Percentiles rank a stretch among this genome's conserved stretches.
Evolutionary conservation across 2,113 vertebrate species (phyloP).

Genomic region (Noctilio leporinus): DNA sequence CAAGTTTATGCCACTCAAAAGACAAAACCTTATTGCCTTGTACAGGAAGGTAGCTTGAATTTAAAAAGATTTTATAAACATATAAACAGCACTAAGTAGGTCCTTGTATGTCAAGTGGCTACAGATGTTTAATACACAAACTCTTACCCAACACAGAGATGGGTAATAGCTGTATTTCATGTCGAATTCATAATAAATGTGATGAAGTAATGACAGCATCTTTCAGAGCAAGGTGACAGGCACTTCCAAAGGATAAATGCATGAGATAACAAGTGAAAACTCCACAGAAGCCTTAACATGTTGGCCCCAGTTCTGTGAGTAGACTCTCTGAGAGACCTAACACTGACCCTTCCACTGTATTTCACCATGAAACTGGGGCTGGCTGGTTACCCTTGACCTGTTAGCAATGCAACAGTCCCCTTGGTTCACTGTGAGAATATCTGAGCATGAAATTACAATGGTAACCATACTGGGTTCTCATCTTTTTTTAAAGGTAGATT

Average conservation of each 20-base stretch:
- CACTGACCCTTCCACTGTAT: neutral
- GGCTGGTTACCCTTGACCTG: neutral
- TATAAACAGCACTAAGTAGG: constrained; percentile 27
- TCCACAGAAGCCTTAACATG: neutral
- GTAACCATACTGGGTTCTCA: neutral
- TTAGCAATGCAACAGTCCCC: neutral
- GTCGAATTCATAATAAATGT: neutral
- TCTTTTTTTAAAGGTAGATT: neutral
- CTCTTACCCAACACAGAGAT: constrained; percentile 30
- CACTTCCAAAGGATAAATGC: neutral
- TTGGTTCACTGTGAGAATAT: neutral
- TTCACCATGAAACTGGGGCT: neutral
- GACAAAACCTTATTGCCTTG: neutral
- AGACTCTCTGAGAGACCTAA: neutral
- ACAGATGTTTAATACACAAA: constrained; percentile 18
- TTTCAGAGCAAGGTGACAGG: neutral
- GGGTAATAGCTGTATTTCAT: neutral
- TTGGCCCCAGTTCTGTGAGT: neutral
- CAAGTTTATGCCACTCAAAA: neutral
- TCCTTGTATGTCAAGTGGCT: constrained; percentile 47
- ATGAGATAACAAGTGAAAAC: neutral
- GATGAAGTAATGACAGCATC: neutral
- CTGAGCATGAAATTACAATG: neutral
- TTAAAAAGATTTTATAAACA: neutral
- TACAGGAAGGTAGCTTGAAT: neutral